Evolutionary conservation across 2,888 invertebrate species (phyloP), one percentile per base, ranked within the genome.

Genomic region (Busseola fusca): DNA sequence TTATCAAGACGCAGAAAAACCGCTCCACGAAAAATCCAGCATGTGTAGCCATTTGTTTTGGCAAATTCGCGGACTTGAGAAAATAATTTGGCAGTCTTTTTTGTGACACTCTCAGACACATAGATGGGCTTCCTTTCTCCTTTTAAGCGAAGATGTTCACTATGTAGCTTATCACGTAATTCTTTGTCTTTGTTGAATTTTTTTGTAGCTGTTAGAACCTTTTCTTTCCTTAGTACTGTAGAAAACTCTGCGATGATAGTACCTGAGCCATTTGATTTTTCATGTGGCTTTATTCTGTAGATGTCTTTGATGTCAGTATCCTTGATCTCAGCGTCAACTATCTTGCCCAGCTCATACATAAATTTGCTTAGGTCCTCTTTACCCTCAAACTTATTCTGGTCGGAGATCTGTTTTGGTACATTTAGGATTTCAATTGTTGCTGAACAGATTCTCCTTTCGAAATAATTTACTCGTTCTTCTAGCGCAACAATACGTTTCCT

Each of bases 81-180:
- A 21, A 50, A 50, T 50, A n/a, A 50, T 50, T 50, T 50, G 50
- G 50, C 50, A n/a, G 50, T 50, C 21, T 50, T 50, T 50, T n/a
- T n/a, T n/a, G 50, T 50, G 50, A 50, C 50, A 50, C 50, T n/a
- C n/a, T 50, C 50, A n/a, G 50, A n/a, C n/a, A 50, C n/a, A 50
- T 50, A 50, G n/a, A 50, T n/a, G 50, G 10, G n/a, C 4, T 50
- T 50, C 12, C 1, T 50, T 50, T 50, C n/a, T 50, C 10, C 50
- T 50, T 12, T 50, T 10, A n/a, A 12, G 10, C 50, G 1, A 10
- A 50, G n/a, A 50, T n/a, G 1, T 50, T 4, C 50, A 10, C 10
- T 50, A n/a, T n/a, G 50, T 50, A 50, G 50, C 50, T 50, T n/a
- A n/a, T 50, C 50, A 50, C 50, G 12, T 14, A 50, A n/a, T 37